Base-by-base conservation (phyloP, 2,113 vertebrate species). In the Phaetusa simplex region DNA sequence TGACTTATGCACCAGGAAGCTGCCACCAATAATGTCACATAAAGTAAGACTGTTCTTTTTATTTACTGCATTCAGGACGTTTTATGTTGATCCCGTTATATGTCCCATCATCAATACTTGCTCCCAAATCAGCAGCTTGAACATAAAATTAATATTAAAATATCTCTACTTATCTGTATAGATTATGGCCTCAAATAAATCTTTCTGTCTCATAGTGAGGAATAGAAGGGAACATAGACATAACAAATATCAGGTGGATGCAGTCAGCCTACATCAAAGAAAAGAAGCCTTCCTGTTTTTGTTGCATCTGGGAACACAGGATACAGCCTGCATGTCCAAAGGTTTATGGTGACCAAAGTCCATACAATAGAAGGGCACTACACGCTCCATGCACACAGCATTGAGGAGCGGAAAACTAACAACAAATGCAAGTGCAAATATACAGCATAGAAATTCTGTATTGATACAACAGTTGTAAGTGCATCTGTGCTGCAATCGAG, bases 131-230 rank as follows among this genome's bases (percentile, higher is more conserved):
- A 87, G 61, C 55, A 90, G 21, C 15, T 42, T 86, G 49, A 94
- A 82, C 20, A 50, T 79, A 61, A 86, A 97, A 93, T 47, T 77
- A 89, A 40, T 90, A 90, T 42, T 76, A 52, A 56, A 91, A 80
- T 76, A 72, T 52, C 73, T 88, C 53, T 82, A 7, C 12, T 85
- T 76, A 56, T 52, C 34, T 69, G 64, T 76, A 59, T 52, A 67
- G 34, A 65, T 81, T 58, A 78, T 71, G 40, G 23, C 7, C 12
- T 55, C 12, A 69, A 64, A 91, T 65, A 87, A 80, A 76, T 72
- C 18, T 77, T 87, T 73, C 29, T 72, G 9, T 61, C 23, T 87
- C 14, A 34, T 8, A 45, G 34, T 49, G 13, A 85, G 14, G 11
- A 79, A 45, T 11, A 74, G 10, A 82, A 30, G 11, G 5, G 53